These are phyloP conservation scores for Diabrotica undecimpunctata DNA, from an alignment of 1,140 invertebrate genomes.

Conservation along the genomic window DNA sequence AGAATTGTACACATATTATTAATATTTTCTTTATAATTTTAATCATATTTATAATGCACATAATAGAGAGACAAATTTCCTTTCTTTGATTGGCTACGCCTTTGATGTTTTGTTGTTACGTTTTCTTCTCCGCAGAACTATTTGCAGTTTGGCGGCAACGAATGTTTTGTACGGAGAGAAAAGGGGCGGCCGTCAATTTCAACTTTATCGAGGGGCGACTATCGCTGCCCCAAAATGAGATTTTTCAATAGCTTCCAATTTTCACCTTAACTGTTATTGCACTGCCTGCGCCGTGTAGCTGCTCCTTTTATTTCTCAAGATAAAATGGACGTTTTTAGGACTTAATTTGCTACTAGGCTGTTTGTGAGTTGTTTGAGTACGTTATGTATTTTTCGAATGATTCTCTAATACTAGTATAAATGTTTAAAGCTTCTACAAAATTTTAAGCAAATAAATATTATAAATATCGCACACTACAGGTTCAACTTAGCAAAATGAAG, in stretches of 20 bases:
- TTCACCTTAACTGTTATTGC: constrained; percentile 21
- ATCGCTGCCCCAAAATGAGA: constrained; percentile 18
- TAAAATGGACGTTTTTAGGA: neutral
- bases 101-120: constrained; percentile 1
- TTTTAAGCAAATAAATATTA: too few relatives aligned
- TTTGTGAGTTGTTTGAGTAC: too few relatives aligned
- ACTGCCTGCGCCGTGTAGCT: constrained; percentile 4
- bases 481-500: too few relatives aligned
- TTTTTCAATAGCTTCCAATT: constrained; percentile 26
- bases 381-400: too few relatives aligned
- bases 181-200: constrained; percentile 20
- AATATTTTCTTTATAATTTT: too few relatives aligned
- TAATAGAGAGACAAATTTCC: too few relatives aligned
- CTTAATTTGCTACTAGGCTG: neutral
- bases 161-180: constrained; percentile 8
- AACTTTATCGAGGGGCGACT: constrained; percentile 20
- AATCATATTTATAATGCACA: too few relatives aligned
- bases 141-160: constrained; percentile 17
- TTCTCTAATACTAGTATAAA: too few relatives aligned
- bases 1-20: too few relatives aligned
- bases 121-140: constrained; percentile 18
- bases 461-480: too few relatives aligned
- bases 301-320: neutral
- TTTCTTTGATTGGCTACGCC: too few relatives aligned
- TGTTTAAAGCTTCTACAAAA: too few relatives aligned